Evolutionary conservation across 2,888 invertebrate species (phyloP).

Genomic region (Oeneis ivallda): DNA sequence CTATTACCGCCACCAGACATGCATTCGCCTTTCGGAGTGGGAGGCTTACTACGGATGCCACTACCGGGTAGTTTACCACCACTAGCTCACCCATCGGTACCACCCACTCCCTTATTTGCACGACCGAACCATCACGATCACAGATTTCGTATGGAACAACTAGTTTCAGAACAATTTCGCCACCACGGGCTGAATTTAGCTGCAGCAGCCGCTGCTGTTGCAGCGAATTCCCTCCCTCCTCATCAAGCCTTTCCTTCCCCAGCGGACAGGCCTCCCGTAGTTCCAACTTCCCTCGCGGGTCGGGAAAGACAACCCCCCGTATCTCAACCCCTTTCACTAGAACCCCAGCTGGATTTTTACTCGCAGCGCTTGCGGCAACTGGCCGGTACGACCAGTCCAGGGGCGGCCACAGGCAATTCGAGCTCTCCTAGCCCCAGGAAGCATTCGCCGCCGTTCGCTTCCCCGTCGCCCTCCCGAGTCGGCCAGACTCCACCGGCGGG

Average conservation of each 20-base stretch:
- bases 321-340: constrained; percentile 87
- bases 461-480: constrained; percentile 89
- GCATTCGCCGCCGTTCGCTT: constrained; percentile 90
- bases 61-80: constrained; percentile 84
- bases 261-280: constrained; percentile 80
- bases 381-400: constrained; percentile 97
- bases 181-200: constrained; percentile 89
- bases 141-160: constrained; percentile 91
- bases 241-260: constrained; percentile 84
- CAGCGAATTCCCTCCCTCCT: constrained; percentile 83
- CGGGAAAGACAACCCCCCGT: constrained; percentile 75
- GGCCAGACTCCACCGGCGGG: constrained; percentile 85
- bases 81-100: constrained; percentile 85
- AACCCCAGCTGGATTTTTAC: constrained; percentile 98
- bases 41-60: constrained; percentile 88
- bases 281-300: constrained; percentile 77
- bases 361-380: constrained; percentile 99
- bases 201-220: constrained; percentile 87
- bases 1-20: constrained; percentile 87
- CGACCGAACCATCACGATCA: constrained; percentile 90
- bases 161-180: constrained; percentile 91
- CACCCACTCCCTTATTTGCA: constrained; percentile 87
- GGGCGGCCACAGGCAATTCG: constrained; percentile 91
- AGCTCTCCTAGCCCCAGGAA: constrained; percentile 91
- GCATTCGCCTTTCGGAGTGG: constrained; percentile 88